These are phyloP conservation scores for Stramonita haemastoma DNA, from an alignment of 2,888 invertebrate species.

Conservation along the genomic window DNA sequence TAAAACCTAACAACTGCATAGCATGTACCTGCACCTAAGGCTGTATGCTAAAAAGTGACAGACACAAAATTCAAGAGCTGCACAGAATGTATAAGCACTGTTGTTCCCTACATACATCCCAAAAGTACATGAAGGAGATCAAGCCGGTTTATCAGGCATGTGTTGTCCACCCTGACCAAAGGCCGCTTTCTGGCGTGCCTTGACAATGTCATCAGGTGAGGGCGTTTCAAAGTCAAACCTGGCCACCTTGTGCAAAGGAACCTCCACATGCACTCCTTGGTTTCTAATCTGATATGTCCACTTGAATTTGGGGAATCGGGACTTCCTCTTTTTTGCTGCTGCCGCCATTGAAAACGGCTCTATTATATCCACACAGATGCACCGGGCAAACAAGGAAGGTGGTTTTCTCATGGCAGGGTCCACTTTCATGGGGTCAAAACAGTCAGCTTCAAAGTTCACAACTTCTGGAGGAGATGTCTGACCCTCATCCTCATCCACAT, in stretches of 20 bases:
- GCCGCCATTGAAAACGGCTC: not conserved
- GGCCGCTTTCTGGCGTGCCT: slow-evolving; percentile 68
- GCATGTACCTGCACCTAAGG: too few species aligned
- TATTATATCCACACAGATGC: slow-evolving; percentile 47
- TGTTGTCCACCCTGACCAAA: slow-evolving; percentile 62
- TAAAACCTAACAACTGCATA: too few species aligned
- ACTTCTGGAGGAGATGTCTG: not conserved
- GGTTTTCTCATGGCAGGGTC: slow-evolving; percentile 21
- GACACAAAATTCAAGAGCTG: too few species aligned
- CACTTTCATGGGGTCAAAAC: not conserved
- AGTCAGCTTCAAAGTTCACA: not conserved
- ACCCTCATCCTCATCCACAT: not conserved
- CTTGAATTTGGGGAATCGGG: slow-evolving; percentile 49
- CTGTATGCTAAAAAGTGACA: too few species aligned
- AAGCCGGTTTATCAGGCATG: slow-evolving; percentile 1
- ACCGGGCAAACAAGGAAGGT: slow-evolving; percentile 54
- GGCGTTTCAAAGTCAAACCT: slow-evolving; percentile 81
- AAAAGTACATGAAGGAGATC: not conserved
- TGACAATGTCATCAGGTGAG: slow-evolving; percentile 82
- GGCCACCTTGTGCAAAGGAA: slow-evolving; percentile 47
- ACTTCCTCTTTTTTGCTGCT: not conserved
- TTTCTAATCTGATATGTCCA: slow-evolving; percentile 55
- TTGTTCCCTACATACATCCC: not conserved
- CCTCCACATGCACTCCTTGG: slow-evolving; percentile 20
- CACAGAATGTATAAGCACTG: not conserved